A percentile compares a stretch with the other conserved stretches of the same genome.
phyloP scores from a whole-genome alignment of 2,113 vertebrate genomes.

The Girardinichthys multiradiatus region DNA sequence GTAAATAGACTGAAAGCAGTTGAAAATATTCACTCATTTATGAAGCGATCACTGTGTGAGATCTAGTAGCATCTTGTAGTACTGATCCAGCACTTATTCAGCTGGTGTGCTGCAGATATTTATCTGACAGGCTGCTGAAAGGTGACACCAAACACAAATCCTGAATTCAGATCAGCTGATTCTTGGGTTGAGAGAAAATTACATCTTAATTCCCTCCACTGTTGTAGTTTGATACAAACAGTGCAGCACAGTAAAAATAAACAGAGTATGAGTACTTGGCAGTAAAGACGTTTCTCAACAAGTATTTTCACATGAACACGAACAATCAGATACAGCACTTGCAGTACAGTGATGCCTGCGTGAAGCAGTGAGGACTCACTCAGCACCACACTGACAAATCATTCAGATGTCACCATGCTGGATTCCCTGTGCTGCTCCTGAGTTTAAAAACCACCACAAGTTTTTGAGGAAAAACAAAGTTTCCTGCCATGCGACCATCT shows the following conservation, averaged over 20 bases:
- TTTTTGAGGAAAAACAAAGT: neutral
- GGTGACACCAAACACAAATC: neutral
- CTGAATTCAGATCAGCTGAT: neutral
- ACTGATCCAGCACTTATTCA: neutral
- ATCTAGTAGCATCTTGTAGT: neutral
- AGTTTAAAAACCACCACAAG: conserved; percentile 31
- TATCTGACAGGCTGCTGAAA: neutral
- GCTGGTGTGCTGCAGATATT: neutral
- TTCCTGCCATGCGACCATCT: neutral
- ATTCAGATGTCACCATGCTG: conserved; percentile 36
- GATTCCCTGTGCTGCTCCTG: conserved; percentile 59
- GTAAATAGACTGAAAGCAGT: neutral
- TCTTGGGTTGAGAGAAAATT: neutral
- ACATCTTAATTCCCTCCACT: neutral
- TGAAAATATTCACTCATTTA: fast-evolving
- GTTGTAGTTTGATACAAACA: conserved; percentile 4
- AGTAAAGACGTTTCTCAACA: conserved; percentile 5
- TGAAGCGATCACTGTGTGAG: neutral
- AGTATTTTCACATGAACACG: neutral
- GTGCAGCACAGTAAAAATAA: conserved; percentile 24
- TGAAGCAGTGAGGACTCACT: conserved; percentile 1
- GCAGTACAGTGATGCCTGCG: neutral
- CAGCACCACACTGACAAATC: conserved; percentile 21
- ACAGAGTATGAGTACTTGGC: conserved; percentile 41
- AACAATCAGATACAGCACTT: neutral